These are phyloP conservation scores for Periparus ater DNA, from an alignment of 2,797 vertebrate genomes.

Conservation along the genomic window DNA sequence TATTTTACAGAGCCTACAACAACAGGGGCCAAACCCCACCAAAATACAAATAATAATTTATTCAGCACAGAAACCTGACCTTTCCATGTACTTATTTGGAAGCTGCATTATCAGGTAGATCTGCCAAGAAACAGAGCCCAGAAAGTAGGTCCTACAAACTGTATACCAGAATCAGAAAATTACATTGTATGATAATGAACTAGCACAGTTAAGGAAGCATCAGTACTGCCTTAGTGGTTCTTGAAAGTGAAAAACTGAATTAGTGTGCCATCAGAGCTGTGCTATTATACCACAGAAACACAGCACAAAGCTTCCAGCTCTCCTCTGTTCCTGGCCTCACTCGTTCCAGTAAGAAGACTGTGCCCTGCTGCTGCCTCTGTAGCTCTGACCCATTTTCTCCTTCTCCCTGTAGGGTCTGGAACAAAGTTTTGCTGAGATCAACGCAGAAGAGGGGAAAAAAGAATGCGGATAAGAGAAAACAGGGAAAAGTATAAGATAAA, in stretches of 20 bases:
- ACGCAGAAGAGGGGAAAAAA: background rate
- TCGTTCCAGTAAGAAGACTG: background rate
- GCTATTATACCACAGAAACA: background rate
- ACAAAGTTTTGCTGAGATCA: background rate
- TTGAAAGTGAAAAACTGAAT: slow-evolving; percentile 59
- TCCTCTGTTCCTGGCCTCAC: background rate
- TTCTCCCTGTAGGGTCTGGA: background rate
- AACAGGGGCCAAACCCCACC: background rate
- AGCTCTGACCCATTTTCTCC: background rate
- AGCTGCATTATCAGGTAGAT: background rate
- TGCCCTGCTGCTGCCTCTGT: background rate
- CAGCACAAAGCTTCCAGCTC: slow-evolving; percentile 12
- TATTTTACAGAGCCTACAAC: background rate
- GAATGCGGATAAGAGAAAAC: background rate
- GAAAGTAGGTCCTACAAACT: background rate
- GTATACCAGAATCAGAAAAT: slow-evolving; percentile 46
- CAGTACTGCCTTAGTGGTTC: slow-evolving; percentile 21
- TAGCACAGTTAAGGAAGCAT: slow-evolving; percentile 22
- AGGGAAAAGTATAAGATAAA: background rate
- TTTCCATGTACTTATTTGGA: background rate
- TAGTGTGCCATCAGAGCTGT: slow-evolving; percentile 37
- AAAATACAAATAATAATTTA: background rate
- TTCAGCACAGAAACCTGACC: background rate
- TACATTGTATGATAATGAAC: slow-evolving; percentile 51
- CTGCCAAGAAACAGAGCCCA: slow-evolving; percentile 38